Percentiles rank a stretch among this genome's conserved stretches.
phyloP scores from a whole-genome alignment of 2,113 vertebrate genomes.

The Emydura subglobosa region DNA sequence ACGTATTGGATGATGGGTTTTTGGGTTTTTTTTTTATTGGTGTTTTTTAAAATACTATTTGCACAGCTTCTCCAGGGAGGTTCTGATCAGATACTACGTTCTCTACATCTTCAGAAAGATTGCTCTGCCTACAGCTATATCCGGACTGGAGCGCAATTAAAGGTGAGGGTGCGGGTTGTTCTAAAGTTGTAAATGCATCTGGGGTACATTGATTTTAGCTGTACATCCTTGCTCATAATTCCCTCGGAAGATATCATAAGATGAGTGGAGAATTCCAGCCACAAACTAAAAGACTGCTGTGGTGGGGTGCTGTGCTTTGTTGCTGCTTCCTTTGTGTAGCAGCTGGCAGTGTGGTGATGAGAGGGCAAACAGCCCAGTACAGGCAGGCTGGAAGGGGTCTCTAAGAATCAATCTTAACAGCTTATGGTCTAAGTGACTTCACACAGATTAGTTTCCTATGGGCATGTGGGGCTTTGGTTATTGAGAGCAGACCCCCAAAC shows the following conservation, averaged over 20 bases:
- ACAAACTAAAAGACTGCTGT: background rate
- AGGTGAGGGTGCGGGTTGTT: conserved; percentile 80
- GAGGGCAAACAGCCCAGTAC: background rate
- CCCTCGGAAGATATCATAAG: background rate
- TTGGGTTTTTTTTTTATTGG: background rate
- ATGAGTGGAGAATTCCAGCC: background rate
- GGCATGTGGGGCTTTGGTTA: background rate
- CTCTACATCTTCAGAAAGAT: conserved; percentile 93
- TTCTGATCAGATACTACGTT: conserved; percentile 89
- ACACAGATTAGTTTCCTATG: background rate
- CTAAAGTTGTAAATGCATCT: background rate
- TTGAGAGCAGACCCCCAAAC: background rate
- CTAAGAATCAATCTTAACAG: background rate
- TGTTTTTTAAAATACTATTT: conserved; percentile 1
- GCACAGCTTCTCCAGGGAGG: conserved; percentile 92
- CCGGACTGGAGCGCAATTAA: conserved; percentile 88
- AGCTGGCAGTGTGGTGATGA: background rate
- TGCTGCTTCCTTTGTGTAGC: background rate
- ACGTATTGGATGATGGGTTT: background rate
- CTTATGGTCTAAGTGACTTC: background rate
- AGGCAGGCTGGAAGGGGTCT: background rate
- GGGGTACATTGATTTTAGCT: background rate
- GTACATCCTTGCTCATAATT: background rate
- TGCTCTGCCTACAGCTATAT: conserved; percentile 90
- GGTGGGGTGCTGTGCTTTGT: background rate